Percentiles rank a stretch among this genome's conserved stretches.
Conservation (phyloP, 1,140 invertebrate species). For the Triops longicaudatus region DNA sequence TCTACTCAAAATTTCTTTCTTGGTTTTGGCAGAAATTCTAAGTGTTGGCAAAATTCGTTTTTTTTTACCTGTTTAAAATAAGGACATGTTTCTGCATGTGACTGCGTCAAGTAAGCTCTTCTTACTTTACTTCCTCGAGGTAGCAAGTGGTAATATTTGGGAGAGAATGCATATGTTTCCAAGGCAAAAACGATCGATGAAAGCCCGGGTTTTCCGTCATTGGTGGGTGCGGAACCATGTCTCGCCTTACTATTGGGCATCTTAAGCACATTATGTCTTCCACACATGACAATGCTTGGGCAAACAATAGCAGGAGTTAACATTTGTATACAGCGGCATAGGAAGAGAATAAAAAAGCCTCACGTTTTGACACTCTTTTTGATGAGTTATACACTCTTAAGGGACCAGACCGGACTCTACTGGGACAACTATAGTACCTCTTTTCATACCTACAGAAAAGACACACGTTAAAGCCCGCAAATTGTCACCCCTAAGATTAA, state of each 20-base stretch:
- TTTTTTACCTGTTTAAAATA: too few relatives aligned
- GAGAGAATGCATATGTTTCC: neutral
- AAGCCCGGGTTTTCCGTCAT: slow-evolving; percentile 3
- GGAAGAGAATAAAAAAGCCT: neutral
- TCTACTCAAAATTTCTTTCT: too few relatives aligned
- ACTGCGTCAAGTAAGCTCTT: too few relatives aligned
- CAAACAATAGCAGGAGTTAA: slow-evolving; percentile 6
- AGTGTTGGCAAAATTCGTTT: too few relatives aligned
- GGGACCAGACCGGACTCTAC: too few relatives aligned
- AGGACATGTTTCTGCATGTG: too few relatives aligned
- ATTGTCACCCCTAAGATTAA: too few relatives aligned
- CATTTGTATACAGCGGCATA: neutral
- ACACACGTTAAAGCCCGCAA: too few relatives aligned
- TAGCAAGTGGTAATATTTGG: neutral
- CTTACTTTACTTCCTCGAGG: neutral
- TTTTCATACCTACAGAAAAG: too few relatives aligned
- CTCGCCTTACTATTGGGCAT: slow-evolving; percentile 14
- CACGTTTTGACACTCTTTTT: neutral
- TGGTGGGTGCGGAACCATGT: neutral
- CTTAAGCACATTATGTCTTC: slow-evolving; percentile 12
- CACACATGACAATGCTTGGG: slow-evolving; percentile 1
- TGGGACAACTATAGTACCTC: too few relatives aligned
- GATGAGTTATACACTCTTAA: neutral
- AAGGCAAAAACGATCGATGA: slow-evolving; percentile 12
- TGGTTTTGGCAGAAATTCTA: too few relatives aligned